Conservation (phyloP, 2,888 invertebrate genomes). For the Zelleria hepariella region DNA sequence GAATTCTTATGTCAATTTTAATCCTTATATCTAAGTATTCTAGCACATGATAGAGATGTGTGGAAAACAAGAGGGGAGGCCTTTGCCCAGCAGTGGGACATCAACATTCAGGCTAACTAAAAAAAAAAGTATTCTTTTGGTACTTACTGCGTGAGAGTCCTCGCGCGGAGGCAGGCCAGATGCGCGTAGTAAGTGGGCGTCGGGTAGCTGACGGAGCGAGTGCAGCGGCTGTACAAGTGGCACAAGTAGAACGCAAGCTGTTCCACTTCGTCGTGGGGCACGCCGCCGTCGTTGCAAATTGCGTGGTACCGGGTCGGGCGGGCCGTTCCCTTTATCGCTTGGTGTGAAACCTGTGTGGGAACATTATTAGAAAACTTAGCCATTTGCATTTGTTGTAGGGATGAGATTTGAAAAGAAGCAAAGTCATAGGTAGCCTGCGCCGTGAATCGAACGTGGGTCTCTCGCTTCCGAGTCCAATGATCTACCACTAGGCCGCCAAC, state of each 20-base stretch:
- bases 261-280: slow-evolving; percentile 82
- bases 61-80: no score
- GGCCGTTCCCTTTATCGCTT: slow-evolving; percentile 84
- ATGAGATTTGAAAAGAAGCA: no score
- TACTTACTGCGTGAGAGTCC: slow-evolving; percentile 64
- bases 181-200: slow-evolving; percentile 92
- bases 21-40: no score
- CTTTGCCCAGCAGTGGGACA: no score
- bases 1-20: no score
- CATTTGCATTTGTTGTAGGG: slow-evolving; percentile 34
- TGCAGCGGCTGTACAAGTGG: slow-evolving; percentile 88
- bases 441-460: no score
- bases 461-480: no score
- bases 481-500: no score
- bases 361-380: slow-evolving; percentile 59
- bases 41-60: no score
- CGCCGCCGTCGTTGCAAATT: slow-evolving; percentile 82
- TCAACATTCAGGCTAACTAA: no score
- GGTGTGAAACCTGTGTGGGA: slow-evolving; percentile 66
- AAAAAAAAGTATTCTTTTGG: no score
- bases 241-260: slow-evolving; percentile 86
- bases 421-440: no score
- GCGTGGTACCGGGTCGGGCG: slow-evolving; percentile 90
- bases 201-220: slow-evolving; percentile 86
- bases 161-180: slow-evolving; percentile 83